Evolutionary conservation across 1,140 invertebrate species (phyloP), one percentile per base, ranked within the genome.

Genomic region (Rhyacophila brunnea): DNA sequence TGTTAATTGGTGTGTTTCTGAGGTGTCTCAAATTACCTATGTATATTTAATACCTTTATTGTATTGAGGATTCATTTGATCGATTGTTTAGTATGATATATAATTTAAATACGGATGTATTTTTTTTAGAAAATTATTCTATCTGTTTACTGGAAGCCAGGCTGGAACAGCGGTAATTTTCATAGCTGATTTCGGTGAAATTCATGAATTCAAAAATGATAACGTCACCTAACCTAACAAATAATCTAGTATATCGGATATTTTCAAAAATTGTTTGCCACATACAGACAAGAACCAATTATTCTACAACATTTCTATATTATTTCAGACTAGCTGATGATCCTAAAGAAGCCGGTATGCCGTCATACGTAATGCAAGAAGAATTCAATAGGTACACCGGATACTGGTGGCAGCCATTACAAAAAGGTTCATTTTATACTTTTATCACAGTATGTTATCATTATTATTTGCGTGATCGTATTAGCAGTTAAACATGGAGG

Each of bases 281-380:
- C 13, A 28, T 11, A 35, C 13, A 10, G n/a, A n/a, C n/a, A n/a
- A n/a, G n/a, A n/a, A n/a, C n/a, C n/a, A n/a, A 35, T 38, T 18
- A 50, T 9, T 34, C 2, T 10, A 15, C n/a, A 50, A 50, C 15
- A 28, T 17, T 13, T 56, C 23, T 28, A 23, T 13, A 38, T 43
- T 13, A 1, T 64, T 69, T 15, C 61, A 86, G 81, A 66, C 79
- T 94, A 60, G 79, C 84, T 1, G 90, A 93, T 65, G 92, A 96
- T 77, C 92, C 92, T 1, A 70, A 91, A 0, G 92, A 89, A 69
- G 92, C 94, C 1, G 96, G 96, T 1, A 87, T 94, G 20, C 95
- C 96, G 0, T 96, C 93, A 6, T 99, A 98, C 77, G 93, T 99
- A 0, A 96, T 96, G 74, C 96, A 98, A 79, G 96, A 99, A 80